Base-by-base conservation (phyloP, 2,113 vertebrate species). In the Oncorhynchus tshawytscha region DNA sequence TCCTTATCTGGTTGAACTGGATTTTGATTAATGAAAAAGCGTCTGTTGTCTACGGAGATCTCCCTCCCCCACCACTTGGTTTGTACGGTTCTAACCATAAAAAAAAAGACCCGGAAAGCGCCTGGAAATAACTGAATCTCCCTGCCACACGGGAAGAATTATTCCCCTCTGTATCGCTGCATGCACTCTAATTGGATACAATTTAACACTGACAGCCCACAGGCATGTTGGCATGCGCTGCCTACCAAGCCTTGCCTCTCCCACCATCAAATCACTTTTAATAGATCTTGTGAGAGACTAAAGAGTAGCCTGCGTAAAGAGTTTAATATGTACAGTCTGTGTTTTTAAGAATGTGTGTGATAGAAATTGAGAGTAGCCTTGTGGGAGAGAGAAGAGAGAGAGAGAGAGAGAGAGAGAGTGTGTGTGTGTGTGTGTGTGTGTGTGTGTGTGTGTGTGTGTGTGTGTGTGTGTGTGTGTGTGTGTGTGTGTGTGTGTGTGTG, bases 171-270 rank as follows among this genome's bases (percentile, higher is more conserved):
- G 81, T 90, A 88, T 89, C 85, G 82, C 90, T 79, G 81, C 90
- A 82, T 86, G 85, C 80, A 85, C 86, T 83, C 86, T 92, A 92
- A 92, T 93, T 93, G 90, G 91, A 93, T 91, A 92, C 91, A 91
- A 91, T 93, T 93, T 92, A 93, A 92, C 91, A 91, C 89, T 88
- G 81, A 85, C 85, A 86, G 91, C 91, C 90, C 89, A 87, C 88
- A 87, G 91, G 89, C 90, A 90, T 82, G 88, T 90, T 86, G 86
- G 85, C 85, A 85, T 90, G 78, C 85, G 18, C 86, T 87, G 90
- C 84, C 91, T 88, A 81, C 90, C 88, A 90, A 91, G 87, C 39
- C 90, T 79, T 78, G 80, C 88, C 88, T 88, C 81, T 84, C 84
- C 84, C 85, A 81, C 86, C 84, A 81, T 81, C 85, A 82, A 89